Evolutionary conservation across 2,113 vertebrate genomes (phyloP).

Genomic region (Mobula hypostoma): DNA sequence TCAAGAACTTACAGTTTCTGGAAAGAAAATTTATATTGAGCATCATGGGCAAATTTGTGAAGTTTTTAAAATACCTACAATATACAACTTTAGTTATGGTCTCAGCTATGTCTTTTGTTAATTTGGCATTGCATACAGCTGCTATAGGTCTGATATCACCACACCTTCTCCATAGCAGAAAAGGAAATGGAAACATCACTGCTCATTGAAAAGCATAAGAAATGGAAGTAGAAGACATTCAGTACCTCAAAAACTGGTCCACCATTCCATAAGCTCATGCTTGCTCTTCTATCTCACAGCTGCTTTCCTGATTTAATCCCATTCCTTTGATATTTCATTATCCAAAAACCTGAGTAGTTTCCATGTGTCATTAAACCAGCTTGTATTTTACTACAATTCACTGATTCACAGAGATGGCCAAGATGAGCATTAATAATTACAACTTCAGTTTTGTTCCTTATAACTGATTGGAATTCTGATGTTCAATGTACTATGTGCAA

Average conservation of each 20-base stretch:
- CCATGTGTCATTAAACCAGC: background rate
- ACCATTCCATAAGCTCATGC: no score
- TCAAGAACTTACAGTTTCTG: background rate
- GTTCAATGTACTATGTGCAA: no score
- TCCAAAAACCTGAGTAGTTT: background rate
- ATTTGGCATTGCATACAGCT: background rate
- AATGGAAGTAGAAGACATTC: no score
- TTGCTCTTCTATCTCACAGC: no score
- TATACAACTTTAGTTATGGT: background rate
- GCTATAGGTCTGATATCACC: background rate
- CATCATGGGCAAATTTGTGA: background rate
- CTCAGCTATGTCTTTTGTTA: background rate
- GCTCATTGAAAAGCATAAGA: no score
- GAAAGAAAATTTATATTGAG: background rate
- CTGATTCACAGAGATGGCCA: background rate
- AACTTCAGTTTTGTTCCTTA: background rate
- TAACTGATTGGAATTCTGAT: background rate
- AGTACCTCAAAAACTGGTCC: no score
- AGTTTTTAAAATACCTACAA: background rate
- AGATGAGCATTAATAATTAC: background rate
- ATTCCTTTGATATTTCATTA: no score
- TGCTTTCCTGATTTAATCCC: no score
- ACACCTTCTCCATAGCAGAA: background rate
- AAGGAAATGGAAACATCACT: no score
- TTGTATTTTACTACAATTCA: background rate